Evolutionary conservation across 2,797 vertebrate species (phyloP).

Genomic region (Iguana delicatissima): DNA sequence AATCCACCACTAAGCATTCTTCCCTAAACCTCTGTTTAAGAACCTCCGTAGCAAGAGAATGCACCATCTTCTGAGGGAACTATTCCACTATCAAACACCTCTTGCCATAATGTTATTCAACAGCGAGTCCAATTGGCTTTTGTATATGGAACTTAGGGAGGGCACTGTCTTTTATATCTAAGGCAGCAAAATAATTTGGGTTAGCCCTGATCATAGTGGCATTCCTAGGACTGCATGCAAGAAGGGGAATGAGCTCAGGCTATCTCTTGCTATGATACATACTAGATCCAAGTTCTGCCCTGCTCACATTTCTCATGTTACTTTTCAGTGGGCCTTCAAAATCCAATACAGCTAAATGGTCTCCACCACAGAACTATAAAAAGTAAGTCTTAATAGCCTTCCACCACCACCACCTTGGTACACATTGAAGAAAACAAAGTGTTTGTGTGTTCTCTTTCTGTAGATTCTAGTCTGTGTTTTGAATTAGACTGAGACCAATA

Average conservation of each 20-base stretch:
- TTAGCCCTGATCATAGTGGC: neutral
- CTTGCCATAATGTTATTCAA: neutral
- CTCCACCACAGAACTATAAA: conserved; percentile 98
- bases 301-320: neutral
- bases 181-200: neutral
- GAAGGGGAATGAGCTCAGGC: neutral
- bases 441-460: neutral
- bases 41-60: too few relatives aligned
- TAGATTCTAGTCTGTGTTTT: conserved; percentile 27
- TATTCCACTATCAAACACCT: too few relatives aligned
- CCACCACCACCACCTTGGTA: neutral
- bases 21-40: too few relatives aligned
- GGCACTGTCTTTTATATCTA: neutral
- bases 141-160: neutral
- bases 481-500: conserved; percentile 21
- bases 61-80: too few relatives aligned
- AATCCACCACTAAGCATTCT: too few relatives aligned
- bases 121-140: neutral
- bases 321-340: conserved; percentile 81
- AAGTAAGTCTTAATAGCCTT: conserved; percentile 85
- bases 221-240: neutral
- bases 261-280: neutral
- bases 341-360: conserved; percentile 88
- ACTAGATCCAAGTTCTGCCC: neutral
- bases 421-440: neutral